These are phyloP conservation scores for Ceriagrion tenellum DNA, from an alignment of 2,888 invertebrate genomes.

Conservation along the genomic window DNA sequence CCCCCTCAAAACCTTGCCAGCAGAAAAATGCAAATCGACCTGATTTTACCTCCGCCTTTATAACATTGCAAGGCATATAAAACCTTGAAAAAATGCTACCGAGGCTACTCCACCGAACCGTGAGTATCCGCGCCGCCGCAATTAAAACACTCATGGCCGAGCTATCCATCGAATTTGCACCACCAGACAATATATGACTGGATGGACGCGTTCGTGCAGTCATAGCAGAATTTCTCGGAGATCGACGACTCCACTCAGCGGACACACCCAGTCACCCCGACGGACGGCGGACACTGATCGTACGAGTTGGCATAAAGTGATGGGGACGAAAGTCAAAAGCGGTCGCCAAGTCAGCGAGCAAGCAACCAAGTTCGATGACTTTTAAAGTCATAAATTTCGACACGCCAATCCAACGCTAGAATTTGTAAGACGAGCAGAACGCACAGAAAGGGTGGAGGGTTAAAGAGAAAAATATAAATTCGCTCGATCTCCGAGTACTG, in stretches of 20 bases:
- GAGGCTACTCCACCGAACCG: background rate
- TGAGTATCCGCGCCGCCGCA: background rate
- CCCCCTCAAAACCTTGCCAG: too few relatives aligned
- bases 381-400: constrained; percentile 10
- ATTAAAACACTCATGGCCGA: background rate
- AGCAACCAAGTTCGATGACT: constrained; percentile 5
- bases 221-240: constrained; percentile 21
- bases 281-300: background rate
- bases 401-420: background rate
- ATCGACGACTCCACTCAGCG: constrained; percentile 27
- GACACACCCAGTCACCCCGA: background rate
- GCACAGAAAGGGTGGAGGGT: background rate
- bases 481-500: background rate
- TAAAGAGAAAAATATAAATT: background rate
- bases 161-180: background rate
- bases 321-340: constrained; percentile 9
- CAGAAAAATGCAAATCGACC: too few relatives aligned
- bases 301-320: constrained; percentile 28
- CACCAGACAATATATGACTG: background rate
- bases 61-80: too few relatives aligned
- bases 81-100: background rate
- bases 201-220: background rate
- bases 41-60: too few relatives aligned
- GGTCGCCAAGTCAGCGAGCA: constrained; percentile 45
- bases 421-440: background rate